Conservation (phyloP, 2,797 vertebrate species). For the Cyclura pinguis region DNA sequence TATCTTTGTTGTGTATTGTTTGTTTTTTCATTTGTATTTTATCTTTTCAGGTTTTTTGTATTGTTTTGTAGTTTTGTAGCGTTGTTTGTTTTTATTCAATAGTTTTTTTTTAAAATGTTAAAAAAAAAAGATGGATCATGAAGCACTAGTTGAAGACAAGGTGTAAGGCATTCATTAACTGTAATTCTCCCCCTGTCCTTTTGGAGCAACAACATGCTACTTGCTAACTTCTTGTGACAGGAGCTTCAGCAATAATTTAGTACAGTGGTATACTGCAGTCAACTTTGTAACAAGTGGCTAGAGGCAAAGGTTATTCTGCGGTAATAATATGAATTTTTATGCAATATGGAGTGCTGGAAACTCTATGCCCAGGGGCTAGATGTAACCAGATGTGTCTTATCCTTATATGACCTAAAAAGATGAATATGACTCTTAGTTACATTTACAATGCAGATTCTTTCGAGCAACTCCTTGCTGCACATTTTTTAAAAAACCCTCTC, state of each 20-base stretch:
- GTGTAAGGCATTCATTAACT: background rate
- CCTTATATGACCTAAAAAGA: background rate
- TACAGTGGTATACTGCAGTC: background rate
- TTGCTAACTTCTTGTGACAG: background rate
- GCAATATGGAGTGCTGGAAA: background rate
- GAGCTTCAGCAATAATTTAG: background rate
- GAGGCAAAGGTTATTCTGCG: background rate
- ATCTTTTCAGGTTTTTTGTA: too few species aligned
- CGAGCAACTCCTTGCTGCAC: background rate
- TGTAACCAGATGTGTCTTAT: conserved; percentile 1
- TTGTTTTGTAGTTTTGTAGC: too few species aligned
- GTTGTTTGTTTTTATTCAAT: too few species aligned
- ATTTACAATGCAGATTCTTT: conserved; percentile 2
- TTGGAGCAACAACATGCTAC: background rate
- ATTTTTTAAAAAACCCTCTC: background rate
- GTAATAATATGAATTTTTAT: conserved; percentile 27
- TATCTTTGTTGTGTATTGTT: too few species aligned
- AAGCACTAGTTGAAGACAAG: background rate
- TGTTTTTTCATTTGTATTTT: too few species aligned
- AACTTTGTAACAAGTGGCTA: background rate
- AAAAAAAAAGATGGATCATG: background rate
- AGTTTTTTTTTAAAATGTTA: too few species aligned
- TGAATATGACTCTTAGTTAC: background rate
- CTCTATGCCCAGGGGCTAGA: background rate
- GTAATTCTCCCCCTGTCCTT: background rate